Percentiles rank a stretch among this genome's conserved stretches.
These are phyloP conservation scores for Smutsia temminckii DNA, from an alignment of 2,797 vertebrate species.

Conservation along the genomic window DNA sequence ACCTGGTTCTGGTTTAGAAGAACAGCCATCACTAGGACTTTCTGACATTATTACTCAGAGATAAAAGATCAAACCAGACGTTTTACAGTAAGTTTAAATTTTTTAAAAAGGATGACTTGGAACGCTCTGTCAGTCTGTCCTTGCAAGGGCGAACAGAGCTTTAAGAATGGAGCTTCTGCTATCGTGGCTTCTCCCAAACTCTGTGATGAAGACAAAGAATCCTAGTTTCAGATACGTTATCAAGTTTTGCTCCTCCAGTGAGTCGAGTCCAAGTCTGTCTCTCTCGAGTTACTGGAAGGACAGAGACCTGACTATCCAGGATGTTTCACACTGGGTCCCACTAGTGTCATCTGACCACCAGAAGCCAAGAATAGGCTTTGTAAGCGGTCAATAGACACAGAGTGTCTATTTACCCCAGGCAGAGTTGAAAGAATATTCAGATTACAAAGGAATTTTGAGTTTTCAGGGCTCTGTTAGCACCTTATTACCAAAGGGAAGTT, in stretches of 20 bases:
- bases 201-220: conserved; percentile 51
- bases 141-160: conserved; percentile 34
- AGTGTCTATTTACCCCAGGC: conserved; percentile 78
- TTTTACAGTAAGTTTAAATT: conserved; percentile 18
- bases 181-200: conserved; percentile 37
- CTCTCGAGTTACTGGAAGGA: conserved; percentile 85
- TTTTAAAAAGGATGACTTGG: conserved; percentile 52
- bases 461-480: conserved; percentile 62
- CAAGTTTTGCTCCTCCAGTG: conserved; percentile 69
- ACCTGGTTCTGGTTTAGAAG: conserved; percentile 83
- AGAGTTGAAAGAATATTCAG: conserved; percentile 73
- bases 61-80: conserved; percentile 41
- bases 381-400: conserved; percentile 81
- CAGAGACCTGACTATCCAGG: conserved; percentile 87
- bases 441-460: conserved; percentile 77
- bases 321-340: conserved; percentile 74
- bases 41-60: conserved; percentile 81
- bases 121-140: conserved; percentile 37
- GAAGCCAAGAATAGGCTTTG: conserved; percentile 83
- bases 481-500: conserved; percentile 69
- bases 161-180: conserved; percentile 68
- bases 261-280: conserved; percentile 38
- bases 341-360: conserved; percentile 86
- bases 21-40: conserved; percentile 74
- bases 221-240: conserved; percentile 63